Evolutionary conservation across 1,140 invertebrate genomes (phyloP), one percentile per base, ranked within the genome.

Genomic region (Penaeus japonicus): DNA sequence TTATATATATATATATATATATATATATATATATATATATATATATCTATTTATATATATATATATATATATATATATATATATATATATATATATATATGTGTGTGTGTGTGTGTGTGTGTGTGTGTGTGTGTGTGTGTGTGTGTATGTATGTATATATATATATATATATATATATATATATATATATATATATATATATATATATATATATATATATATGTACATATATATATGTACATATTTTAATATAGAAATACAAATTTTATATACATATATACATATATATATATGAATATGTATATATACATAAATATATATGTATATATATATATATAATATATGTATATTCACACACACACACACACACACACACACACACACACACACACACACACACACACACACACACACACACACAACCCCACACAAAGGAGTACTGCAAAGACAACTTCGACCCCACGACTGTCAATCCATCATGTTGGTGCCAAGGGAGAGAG

Each of bases 391-490:
- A 39, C 75, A 22, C 5, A 17, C 4, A 39, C 32, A 77, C 32
- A n/a, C 35, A 77, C 32, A 20, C 24, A n/a, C 75, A 39, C 47
- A 79, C 20, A 79, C 47, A 79, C 47, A 75, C 27, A 75, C n/a
- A n/a, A n/a, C n/a, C n/a, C n/a, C n/a, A n/a, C 39, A 17, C n/a
- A 79, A 79, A 20, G 39, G 22, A 17, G n/a, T 53, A 39, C 77
- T 24, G 24, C 77, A 22, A 22, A 79, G 77, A 79, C 77, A 79
- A 79, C 53, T 54, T 79, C 54, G 39, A 53, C 30, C 47, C 77
- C 77, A 35, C 24, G 35, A 39, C 39, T 27, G 22, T 53, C 77
- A 79, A 79, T 79, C 77, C 77, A 79, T 79, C 77, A 53, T 79
- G 77, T 79, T 79, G 17, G 17, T 24, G 39, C 39, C 18, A 32